phyloP scores from a whole-genome alignment of 2,797 vertebrate species.

The Cryptoblepharus egeriae region DNA sequence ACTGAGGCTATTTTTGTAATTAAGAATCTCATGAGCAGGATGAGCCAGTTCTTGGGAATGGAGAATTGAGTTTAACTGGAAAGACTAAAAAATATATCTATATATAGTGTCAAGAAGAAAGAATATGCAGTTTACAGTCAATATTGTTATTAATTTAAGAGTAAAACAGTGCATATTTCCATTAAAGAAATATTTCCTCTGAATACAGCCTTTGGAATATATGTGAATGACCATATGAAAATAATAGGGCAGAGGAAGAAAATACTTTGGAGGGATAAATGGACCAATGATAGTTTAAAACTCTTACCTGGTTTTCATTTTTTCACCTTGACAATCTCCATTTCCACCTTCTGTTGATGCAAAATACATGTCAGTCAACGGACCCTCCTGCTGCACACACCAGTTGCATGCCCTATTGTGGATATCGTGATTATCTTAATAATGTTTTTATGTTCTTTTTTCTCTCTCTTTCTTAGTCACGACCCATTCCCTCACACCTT shows the following conservation, averaged over 20 bases:
- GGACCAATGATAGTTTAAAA: constrained; percentile 65
- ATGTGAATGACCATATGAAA: constrained; percentile 56
- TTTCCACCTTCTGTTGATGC: constrained; percentile 74
- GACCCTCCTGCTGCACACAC: constrained; percentile 60
- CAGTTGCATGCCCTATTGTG: constrained; percentile 47
- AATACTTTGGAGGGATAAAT: constrained; percentile 61
- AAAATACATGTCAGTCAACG: constrained; percentile 71
- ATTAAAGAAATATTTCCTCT: constrained; percentile 61
- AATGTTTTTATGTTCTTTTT: constrained; percentile 66
- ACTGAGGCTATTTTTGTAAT: constrained; percentile 32
- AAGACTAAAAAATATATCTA: not conserved
- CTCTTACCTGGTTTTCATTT: constrained; percentile 77
- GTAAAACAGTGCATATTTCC: not conserved
- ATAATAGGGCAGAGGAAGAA: constrained; percentile 51
- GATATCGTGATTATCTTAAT: constrained; percentile 59
- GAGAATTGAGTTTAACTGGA: not conserved
- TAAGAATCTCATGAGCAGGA: not conserved
- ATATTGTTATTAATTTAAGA: not conserved
- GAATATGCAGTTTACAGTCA: not conserved
- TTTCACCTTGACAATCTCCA: constrained; percentile 78
- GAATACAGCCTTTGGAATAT: constrained; percentile 65
- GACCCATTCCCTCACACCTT: constrained; percentile 87
- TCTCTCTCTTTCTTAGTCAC: constrained; percentile 81
- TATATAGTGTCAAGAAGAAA: not conserved
- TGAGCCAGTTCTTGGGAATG: not conserved